Evolutionary conservation across 2,797 vertebrate genomes (phyloP), one percentile per base, ranked within the genome.

Genomic region (Sebastiscus tertius): DNA sequence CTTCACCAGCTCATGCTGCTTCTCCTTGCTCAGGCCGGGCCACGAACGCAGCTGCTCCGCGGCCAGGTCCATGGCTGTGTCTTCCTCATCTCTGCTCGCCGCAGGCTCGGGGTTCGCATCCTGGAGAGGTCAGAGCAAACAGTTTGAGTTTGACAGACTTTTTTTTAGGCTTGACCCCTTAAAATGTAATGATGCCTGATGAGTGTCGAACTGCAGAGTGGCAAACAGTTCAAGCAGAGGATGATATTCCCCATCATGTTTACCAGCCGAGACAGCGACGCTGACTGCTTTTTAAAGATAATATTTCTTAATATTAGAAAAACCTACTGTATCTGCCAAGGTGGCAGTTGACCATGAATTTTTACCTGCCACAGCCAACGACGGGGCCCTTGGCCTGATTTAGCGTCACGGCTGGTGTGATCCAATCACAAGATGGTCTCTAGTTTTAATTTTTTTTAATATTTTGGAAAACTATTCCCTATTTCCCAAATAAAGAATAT

Each of bases 21-120:
- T 96, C 91, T 97, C 95, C 85, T 98, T 98, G 90, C 94, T 97
- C 61, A 99, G 96, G 46, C 90, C 88, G 26, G 97, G 97, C 98
- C 98, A 99, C 0, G 93, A 72, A 3, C 96, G 96, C 83, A 99
- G 91, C 93, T 99, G 98, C 84, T 98, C 97, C 0, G 99, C 99
- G 1, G 98, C 99, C 77, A 99, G 92, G 87, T 97, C 97, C 99
- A 99, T 99, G n/a, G 97, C 98, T 0, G 98, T 99, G 75, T 96
- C 96, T 67, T 97, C 96, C 20, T 96, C 95, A 16, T 93, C 93
- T 1, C 89, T 83, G 60, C 34, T 80, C 1, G 3, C 82, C 18
- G 69, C 59, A 27, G 83, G 34, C 20, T 80, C 31, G 2, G 89
- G 71, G 74, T 75, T 83, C 12, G 88, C 95, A 59, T 96, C 96